These are phyloP conservation scores for Lemur catta DNA, from an alignment of 2,797 vertebrate species.

Conservation along the genomic window DNA sequence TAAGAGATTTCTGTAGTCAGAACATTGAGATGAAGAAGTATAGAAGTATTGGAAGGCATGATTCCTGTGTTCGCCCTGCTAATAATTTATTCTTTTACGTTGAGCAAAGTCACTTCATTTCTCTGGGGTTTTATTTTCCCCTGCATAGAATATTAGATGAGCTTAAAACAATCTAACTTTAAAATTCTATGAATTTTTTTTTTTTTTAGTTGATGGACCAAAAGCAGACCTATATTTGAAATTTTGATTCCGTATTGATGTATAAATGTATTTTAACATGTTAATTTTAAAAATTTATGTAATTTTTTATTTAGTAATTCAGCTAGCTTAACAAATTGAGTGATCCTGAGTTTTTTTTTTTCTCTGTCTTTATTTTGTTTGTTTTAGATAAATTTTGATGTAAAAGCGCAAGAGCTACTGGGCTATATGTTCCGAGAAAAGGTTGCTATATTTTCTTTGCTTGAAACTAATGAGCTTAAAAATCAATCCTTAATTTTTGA, in stretches of 20 bases:
- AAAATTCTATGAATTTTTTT: not conserved
- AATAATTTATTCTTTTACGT: not conserved
- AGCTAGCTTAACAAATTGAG: constrained; percentile 52
- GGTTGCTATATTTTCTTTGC: constrained; percentile 85
- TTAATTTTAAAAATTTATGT: constrained; percentile 32
- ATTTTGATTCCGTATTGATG: constrained; percentile 20
- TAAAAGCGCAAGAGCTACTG: constrained; percentile 89
- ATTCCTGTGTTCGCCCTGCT: not conserved
- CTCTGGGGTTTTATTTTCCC: not conserved
- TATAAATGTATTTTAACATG: constrained; percentile 34
- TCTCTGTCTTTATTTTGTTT: constrained; percentile 82
- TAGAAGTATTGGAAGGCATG: not conserved
- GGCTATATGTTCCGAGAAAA: constrained; percentile 92
- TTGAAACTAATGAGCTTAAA: constrained; percentile 66
- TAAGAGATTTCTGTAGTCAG: not conserved
- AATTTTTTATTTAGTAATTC: constrained; percentile 40
- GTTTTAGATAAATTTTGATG: constrained; percentile 92
- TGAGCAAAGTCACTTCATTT: not conserved
- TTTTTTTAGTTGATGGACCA: constrained; percentile 1
- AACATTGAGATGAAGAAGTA: not conserved
- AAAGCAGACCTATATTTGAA: not conserved
- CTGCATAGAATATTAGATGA: not conserved
- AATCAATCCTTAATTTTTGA: constrained; percentile 43
- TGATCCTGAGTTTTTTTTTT: constrained; percentile 68
- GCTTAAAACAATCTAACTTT: not conserved